A percentile compares a stretch with the other conserved stretches of the same genome.
These are phyloP conservation scores for Lophotriccus pileatus DNA, from an alignment of 2,797 vertebrate species.

Conservation along the genomic window DNA sequence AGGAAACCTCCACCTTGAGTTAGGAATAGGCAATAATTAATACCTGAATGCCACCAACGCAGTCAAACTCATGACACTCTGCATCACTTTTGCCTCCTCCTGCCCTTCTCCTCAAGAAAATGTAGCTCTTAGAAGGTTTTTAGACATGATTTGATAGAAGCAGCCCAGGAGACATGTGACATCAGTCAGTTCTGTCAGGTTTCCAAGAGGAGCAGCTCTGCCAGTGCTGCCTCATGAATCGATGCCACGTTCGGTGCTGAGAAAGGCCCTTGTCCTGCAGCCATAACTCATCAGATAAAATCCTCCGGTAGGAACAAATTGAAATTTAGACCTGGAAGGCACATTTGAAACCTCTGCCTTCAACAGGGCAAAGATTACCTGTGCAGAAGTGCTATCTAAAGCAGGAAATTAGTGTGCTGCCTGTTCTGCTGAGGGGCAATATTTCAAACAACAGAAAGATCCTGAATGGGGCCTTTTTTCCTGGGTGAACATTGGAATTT, in stretches of 20 bases:
- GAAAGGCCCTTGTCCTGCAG: background rate
- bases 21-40: background rate
- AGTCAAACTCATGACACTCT: background rate
- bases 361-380: background rate
- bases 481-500: background rate
- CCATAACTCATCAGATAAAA: background rate
- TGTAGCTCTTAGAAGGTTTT: background rate
- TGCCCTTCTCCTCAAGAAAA: background rate
- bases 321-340: background rate
- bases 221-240: background rate
- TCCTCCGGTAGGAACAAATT: background rate
- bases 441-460: background rate
- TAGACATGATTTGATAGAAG: background rate
- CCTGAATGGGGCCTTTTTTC: background rate
- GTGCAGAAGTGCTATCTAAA: background rate
- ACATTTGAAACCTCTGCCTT: background rate
- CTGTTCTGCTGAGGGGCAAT: background rate
- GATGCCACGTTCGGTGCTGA: background rate
- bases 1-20: too few species aligned
- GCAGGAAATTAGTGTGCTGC: background rate
- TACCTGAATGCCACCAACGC: background rate
- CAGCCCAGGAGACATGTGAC: background rate
- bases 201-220: background rate
- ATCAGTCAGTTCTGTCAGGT: background rate
- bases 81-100: background rate